A percentile compares a stretch with the other conserved stretches of the same genome.
These are phyloP conservation scores for Strigamia maritima DNA, from an alignment of 2,888 invertebrate genomes.

Conservation along the genomic window DNA sequence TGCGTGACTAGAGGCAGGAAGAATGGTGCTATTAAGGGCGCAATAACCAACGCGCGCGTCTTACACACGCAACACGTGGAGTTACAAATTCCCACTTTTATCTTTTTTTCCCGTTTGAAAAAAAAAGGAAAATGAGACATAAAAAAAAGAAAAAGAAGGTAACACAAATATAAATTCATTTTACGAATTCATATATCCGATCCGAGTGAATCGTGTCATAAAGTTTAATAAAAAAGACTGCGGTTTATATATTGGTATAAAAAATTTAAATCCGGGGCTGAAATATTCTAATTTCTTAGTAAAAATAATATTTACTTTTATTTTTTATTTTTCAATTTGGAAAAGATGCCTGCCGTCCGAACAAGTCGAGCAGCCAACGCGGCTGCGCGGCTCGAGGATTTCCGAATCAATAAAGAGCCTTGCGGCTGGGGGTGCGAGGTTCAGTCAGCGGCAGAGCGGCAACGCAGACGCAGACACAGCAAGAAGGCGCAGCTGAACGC, in stretches of 20 bases:
- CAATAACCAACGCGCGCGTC: constrained; percentile 26
- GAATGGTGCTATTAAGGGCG: constrained; percentile 31
- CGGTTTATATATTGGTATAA: too few species aligned
- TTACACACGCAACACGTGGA: constrained; percentile 24
- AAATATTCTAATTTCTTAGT: too few species aligned
- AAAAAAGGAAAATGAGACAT: not conserved
- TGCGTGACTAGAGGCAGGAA: constrained; percentile 25
- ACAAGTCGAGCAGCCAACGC: constrained; percentile 1
- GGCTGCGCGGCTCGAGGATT: constrained; percentile 32
- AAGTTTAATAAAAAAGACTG: too few species aligned
- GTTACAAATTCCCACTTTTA: constrained; percentile 33
- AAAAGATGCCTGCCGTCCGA: not conserved
- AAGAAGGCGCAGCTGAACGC: not conserved
- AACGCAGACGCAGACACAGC: constrained; percentile 2
- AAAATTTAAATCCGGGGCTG: too few species aligned
- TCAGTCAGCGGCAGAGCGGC: constrained; percentile 32
- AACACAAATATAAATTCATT: not conserved
- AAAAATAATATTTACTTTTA: not conserved
- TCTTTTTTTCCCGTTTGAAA: not conserved
- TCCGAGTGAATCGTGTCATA: too few species aligned
- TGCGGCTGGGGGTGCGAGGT: constrained; percentile 28
- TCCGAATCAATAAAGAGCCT: constrained; percentile 34
- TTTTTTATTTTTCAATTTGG: not conserved
- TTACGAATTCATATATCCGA: not conserved
- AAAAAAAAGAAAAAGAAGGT: not conserved